Base-by-base conservation (phyloP, 2,888 invertebrate genomes). In the Xestoiulus laeticollis region DNA sequence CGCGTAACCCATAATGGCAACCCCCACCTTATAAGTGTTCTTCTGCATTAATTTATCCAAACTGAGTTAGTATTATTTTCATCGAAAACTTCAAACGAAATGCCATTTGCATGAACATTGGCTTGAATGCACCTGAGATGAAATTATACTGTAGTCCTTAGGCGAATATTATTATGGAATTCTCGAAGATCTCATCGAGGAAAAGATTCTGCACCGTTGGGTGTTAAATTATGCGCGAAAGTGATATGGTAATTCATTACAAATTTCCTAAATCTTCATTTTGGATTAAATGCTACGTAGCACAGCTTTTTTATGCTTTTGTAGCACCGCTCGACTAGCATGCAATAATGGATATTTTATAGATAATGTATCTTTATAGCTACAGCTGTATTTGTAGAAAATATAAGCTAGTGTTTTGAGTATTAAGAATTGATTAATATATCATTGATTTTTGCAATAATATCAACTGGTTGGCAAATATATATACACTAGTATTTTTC, bases 11-110 rank as follows among this genome's bases (percentile, higher is more conserved):
- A 30, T 78, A 78, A 78, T 78, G 78, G 78, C 78, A 78, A 30
- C 78, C 78, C 38, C 30, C 78, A 78, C 78, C 78, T 78, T 78
- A n/a, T n/a, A 26, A 78, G 26, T 78, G 30, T 30, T 78, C 78
- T 30, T 30, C 30, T 12, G 30, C 78, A 78, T 26, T 26, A 68
- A 68, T 68, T 68, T n/a, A 26, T 22, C 30, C 26, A 30, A 78
- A 78, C 78, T 78, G 78, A 78, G 78, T 78, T 78, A 78, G 78
- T 78, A 26, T 78, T 78, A 78, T 30, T 78, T 78, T 78, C 78
- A 78, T 30, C 78, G 30, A 78, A 78, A 78, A 78, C 78, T 30
- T 78, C 78, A 78, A 78, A 78, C 78, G 30, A 8, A 2, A 78
- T 26, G 30, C 78, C 78, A 78, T 78, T 78, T 12, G 78, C 30